These are phyloP conservation scores for Natator depressus DNA, from an alignment of 2,113 vertebrate species.

Conservation along the genomic window DNA sequence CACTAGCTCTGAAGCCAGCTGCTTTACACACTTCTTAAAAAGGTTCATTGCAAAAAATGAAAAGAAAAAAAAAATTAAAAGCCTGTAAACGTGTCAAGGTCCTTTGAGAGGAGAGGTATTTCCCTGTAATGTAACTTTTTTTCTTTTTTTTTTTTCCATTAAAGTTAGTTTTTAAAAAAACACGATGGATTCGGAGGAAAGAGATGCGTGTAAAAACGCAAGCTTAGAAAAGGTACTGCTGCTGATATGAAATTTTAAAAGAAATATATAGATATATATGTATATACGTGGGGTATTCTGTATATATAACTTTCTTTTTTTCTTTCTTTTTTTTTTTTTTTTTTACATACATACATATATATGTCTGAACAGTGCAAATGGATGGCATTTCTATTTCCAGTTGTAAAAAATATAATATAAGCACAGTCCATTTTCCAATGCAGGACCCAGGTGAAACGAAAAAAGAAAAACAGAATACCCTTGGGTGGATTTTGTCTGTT, in stretches of 20 bases:
- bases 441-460: neutral
- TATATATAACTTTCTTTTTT: slow-evolving; percentile 66
- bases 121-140: slow-evolving; percentile 43
- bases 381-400: slow-evolving; percentile 72
- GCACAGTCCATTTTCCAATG: slow-evolving; percentile 14
- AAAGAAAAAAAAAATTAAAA: slow-evolving; percentile 29
- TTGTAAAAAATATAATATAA: slow-evolving; percentile 67
- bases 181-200: slow-evolving; percentile 56
- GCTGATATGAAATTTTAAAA: slow-evolving; percentile 74
- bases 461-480: neutral
- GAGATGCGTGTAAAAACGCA: slow-evolving; percentile 60
- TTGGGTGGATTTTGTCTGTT: neutral
- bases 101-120: slow-evolving; percentile 68
- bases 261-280: slow-evolving; percentile 66
- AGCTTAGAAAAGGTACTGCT: slow-evolving; percentile 71
- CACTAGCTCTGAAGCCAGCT: neutral
- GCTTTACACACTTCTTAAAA: neutral
- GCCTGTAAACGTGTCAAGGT: slow-evolving; percentile 62
- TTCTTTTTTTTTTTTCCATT: slow-evolving; percentile 52
- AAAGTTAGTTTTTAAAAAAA: slow-evolving; percentile 62
- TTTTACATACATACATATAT: slow-evolving; percentile 77
- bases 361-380: slow-evolving; percentile 77
- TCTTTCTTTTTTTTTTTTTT: slow-evolving; percentile 1
- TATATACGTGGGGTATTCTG: slow-evolving; percentile 55
- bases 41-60: neutral